phyloP scores from a whole-genome alignment of 1,140 invertebrate genomes.

The Papilio polyxenes region DNA sequence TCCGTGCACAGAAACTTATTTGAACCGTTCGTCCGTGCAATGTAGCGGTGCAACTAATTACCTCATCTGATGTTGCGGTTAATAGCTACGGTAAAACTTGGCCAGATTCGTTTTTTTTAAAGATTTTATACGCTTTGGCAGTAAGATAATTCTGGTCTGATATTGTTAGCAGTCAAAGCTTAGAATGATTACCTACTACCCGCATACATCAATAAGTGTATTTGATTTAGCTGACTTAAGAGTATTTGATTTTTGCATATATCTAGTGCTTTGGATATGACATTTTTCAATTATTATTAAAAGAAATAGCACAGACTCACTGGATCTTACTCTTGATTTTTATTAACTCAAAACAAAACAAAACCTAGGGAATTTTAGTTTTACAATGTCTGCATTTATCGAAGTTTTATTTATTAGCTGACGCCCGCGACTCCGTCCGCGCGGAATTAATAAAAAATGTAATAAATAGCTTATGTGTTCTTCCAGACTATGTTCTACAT shows the following conservation, averaged over 20 bases:
- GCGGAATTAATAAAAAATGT: too few relatives aligned
- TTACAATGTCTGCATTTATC: too few relatives aligned
- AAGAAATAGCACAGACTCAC: background rate
- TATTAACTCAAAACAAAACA: background rate
- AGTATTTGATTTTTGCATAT: background rate
- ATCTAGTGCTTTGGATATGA: too few relatives aligned
- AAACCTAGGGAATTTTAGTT: too few relatives aligned
- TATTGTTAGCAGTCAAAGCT: background rate
- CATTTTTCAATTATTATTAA: background rate
- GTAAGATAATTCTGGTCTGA: slow-evolving; percentile 1
- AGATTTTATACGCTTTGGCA: background rate
- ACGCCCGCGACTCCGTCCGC: too few relatives aligned
- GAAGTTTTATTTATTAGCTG: too few relatives aligned
- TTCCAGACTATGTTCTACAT: too few relatives aligned
- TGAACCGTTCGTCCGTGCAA: slow-evolving; percentile 29
- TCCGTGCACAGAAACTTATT: slow-evolving; percentile 16
- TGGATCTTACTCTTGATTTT: background rate
- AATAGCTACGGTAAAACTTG: slow-evolving; percentile 25
- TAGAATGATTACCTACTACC: slow-evolving; percentile 14
- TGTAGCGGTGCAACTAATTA: slow-evolving; percentile 33
- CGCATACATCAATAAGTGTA: slow-evolving; percentile 14
- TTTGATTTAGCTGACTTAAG: background rate
- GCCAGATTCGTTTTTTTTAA: slow-evolving; percentile 8
- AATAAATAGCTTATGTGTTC: too few relatives aligned
- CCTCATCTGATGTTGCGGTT: slow-evolving; percentile 26